Evolutionary conservation across 2,113 vertebrate species (phyloP), one percentile per base, ranked within the genome.

Genomic region (Paramormyrops kingsleyae): DNA sequence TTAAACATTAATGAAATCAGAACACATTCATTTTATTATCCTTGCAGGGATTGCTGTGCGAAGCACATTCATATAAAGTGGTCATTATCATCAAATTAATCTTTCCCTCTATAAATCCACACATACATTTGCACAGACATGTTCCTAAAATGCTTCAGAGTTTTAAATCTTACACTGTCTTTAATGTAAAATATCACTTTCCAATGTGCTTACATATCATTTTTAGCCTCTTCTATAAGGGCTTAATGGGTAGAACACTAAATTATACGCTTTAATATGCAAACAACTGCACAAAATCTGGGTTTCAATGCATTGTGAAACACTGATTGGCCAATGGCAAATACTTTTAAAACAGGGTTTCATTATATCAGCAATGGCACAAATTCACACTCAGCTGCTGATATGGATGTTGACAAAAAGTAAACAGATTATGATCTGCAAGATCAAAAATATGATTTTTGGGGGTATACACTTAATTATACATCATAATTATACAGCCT

Each of bases 41-140:
- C 83, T 89, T 86, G 56, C 50, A 89, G 89, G 89, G 89, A 62
- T 39, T 4, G 39, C 52, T 62, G 53, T 46, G 12, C 59, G 56
- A 87, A 84, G 56, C 17, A 86, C 83, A 89, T 89, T 89, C 83
- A 89, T 89, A 89, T 86, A 89, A 89, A 66, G 80, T 89, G 89
- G 53, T 89, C 83, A 87, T 89, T 89, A 87, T 66, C 83, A 62
- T 89, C 52, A 89, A 86, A 89, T 89, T 86, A 56, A 87, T 89
- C 89, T 89, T 21, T 42, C 42, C 83, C 44, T 50, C 53, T 50
- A 56, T 42, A 89, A 44, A 84, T 84, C 53, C 35, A 56, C 24
- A 85, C 9, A n/a, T 84, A 89, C 83, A 84, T 89, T 74, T 39
- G 9, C 46, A 19, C 24, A 13, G 46, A 89, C 70, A 47, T 84